Evolutionary conservation across 2,113 vertebrate genomes (phyloP).

Genomic region (Eptatretus burgeri): DNA sequence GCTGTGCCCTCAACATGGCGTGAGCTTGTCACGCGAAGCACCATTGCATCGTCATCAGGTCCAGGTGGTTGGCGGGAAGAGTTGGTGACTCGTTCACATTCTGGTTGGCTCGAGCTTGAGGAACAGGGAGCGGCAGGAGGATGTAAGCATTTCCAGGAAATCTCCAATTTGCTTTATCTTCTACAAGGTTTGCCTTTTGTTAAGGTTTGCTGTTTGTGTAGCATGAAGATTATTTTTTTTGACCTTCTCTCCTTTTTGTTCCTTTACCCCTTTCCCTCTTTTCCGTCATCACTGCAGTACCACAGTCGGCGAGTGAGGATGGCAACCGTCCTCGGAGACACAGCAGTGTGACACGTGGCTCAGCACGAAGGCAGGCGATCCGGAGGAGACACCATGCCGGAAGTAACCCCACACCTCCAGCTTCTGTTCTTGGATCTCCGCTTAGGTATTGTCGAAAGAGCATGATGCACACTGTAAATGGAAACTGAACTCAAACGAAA

Average conservation of each 20-base stretch:
- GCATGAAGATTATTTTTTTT: neutral
- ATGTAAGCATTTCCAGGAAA: slow-evolving; percentile 19
- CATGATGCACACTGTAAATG: neutral
- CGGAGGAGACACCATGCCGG: slow-evolving; percentile 51
- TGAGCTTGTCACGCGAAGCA: slow-evolving; percentile 3
- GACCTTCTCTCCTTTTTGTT: neutral
- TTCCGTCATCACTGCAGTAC: neutral
- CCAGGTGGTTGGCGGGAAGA: slow-evolving; percentile 23
- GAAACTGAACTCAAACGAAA: too few relatives aligned
- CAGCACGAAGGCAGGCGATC: slow-evolving; percentile 46
- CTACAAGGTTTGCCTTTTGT: neutral
- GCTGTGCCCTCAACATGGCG: neutral
- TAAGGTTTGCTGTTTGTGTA: neutral
- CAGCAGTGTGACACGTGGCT: slow-evolving; percentile 37
- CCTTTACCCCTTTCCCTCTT: too few relatives aligned
- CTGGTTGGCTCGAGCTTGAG: slow-evolving; percentile 30
- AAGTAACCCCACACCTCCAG: slow-evolving; percentile 51
- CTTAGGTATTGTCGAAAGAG: slow-evolving; percentile 22
- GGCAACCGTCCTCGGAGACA: slow-evolving; percentile 24
- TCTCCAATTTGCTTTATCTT: neutral
- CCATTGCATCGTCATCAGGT: slow-evolving; percentile 19
- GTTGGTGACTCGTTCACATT: slow-evolving; percentile 23
- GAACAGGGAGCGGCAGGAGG: slow-evolving; percentile 50
- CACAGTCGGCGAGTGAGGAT: slow-evolving; percentile 17
- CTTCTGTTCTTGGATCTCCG: slow-evolving; percentile 54